Conservation (phyloP, 1,140 invertebrate species). For the Plutomurus gul region DNA sequence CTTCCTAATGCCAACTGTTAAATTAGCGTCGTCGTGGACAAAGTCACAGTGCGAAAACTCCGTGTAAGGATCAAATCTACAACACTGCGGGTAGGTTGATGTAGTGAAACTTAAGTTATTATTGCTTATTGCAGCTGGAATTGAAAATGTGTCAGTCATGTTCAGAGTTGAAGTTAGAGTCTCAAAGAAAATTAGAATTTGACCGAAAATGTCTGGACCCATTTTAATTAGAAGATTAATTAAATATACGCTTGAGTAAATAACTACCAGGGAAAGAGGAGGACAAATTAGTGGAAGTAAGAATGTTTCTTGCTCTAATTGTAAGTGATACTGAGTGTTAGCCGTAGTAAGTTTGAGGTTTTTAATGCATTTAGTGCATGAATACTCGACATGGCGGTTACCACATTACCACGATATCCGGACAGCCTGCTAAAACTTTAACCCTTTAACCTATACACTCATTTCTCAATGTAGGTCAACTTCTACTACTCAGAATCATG, state of each 20-base stretch:
- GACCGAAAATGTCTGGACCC: not conserved
- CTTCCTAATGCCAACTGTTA: not conserved
- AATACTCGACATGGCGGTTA: not conserved
- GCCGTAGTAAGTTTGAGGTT: not conserved
- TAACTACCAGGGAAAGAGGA: not conserved
- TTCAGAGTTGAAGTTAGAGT: not conserved
- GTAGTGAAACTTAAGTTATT: not conserved
- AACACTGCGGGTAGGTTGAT: not conserved
- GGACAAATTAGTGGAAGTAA: too few species aligned
- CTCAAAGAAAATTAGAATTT: not conserved
- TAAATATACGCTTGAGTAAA: not conserved
- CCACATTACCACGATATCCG: not conserved
- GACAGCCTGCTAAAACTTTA: not conserved
- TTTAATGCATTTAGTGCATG: not conserved
- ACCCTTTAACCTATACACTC: not conserved
- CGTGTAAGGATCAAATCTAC: not conserved
- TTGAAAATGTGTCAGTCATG: not conserved
- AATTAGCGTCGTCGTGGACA: not conserved
- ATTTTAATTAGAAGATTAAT: slow-evolving; percentile 3
- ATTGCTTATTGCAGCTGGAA: not conserved
- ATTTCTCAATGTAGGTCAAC: slow-evolving; percentile 1
- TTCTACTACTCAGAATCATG: not conserved
- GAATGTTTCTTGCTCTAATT: not conserved
- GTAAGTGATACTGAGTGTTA: not conserved
- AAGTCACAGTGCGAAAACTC: slow-evolving; percentile 4